Conservation (phyloP, 2,113 vertebrate species). For the Aptenodytes patagonicus region DNA sequence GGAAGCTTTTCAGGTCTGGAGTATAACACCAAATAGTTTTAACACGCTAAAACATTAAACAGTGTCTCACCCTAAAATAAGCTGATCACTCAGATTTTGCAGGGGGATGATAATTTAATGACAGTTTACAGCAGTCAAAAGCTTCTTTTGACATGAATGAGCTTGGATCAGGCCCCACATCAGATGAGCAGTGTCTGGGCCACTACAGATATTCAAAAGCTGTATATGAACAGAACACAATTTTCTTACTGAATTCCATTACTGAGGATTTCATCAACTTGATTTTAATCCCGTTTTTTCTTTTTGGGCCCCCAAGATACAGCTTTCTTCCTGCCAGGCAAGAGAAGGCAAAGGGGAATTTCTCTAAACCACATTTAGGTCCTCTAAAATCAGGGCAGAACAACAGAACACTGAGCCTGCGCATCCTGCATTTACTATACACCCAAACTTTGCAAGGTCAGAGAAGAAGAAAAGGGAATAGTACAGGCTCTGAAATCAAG, state of each 20-base stretch:
- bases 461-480: neutral
- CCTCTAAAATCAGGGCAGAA: neutral
- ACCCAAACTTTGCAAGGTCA: neutral
- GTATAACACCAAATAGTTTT: neutral
- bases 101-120: neutral
- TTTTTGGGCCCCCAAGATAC: neutral
- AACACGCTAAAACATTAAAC: neutral
- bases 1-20: neutral
- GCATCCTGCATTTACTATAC: neutral
- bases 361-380: neutral
- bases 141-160: neutral
- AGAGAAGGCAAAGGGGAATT: neutral
- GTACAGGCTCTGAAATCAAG: slow-evolving; percentile 54
- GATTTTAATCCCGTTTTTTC: neutral
- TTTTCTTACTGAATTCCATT: neutral
- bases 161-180: neutral
- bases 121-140: neutral
- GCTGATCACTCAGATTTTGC: neutral
- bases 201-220: neutral
- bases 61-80: neutral
- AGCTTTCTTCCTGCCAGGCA: neutral
- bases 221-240: neutral
- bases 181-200: neutral
- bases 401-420: neutral
- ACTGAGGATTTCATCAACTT: neutral